phyloP scores from a whole-genome alignment of 2,888 invertebrate genomes.

The Nemapogon koenigi region DNA sequence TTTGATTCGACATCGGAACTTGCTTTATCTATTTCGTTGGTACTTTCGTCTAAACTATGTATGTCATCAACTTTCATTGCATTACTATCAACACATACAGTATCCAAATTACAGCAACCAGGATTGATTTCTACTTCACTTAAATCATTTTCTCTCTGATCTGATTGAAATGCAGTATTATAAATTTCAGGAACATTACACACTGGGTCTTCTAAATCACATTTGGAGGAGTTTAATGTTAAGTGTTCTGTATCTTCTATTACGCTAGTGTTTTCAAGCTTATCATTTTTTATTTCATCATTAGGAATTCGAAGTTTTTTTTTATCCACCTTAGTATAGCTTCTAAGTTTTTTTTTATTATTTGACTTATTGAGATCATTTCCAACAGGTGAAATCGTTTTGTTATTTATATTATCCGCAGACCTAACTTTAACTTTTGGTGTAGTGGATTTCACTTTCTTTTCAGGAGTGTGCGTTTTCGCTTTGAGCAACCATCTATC shows the following conservation, averaged over 20 bases:
- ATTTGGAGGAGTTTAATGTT: no score
- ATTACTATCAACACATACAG: no score
- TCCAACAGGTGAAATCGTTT: slow-evolving; percentile 8
- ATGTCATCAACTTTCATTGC: no score
- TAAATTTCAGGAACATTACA: no score
- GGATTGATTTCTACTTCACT: no score
- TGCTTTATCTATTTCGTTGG: background rate
- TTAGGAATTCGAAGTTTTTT: background rate
- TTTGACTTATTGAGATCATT: background rate
- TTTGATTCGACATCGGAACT: background rate
- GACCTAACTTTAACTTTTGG: slow-evolving; percentile 19
- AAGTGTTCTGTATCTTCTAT: background rate
- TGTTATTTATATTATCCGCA: slow-evolving; percentile 15
- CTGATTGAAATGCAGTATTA: no score
- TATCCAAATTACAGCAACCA: no score
- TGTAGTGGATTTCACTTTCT: slow-evolving; percentile 22
- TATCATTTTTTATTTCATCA: no score
- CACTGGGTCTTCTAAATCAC: no score
- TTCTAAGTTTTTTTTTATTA: background rate
- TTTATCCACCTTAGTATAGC: no score
- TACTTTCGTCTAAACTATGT: no score
- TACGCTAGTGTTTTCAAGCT: background rate
- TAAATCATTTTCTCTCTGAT: no score
- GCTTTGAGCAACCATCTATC: slow-evolving; percentile 59
- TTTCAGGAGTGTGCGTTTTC: slow-evolving; percentile 56